Evolutionary conservation across 2,113 vertebrate genomes (phyloP), one percentile per base, ranked within the genome.

Genomic region (Danionella cerebrum): DNA sequence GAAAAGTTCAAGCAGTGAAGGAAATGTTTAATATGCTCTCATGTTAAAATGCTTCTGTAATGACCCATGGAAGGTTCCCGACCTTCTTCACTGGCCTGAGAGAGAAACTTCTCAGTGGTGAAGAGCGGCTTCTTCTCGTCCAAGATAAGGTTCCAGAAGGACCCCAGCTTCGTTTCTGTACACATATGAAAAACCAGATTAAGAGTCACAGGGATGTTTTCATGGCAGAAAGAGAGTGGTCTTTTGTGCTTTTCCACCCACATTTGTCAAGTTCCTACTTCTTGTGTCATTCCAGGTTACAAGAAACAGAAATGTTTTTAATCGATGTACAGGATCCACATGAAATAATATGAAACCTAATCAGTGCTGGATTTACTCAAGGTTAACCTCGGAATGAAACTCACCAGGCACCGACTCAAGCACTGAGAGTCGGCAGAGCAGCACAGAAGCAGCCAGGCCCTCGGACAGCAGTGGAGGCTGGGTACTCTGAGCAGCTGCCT

Each of bases 121-220:
- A 99, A 96, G 6, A 97, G 77, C 5, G 91, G 91, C 69, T 94
- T 98, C 77, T 95, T 98, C 77, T 99, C 94, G 87, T 98, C 95
- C 70, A 96, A 77, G 63, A 97, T 79, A 68, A 98, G 78, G 72
- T 88, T 93, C 96, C 96, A 99, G 76, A 97, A 96, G 77, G 59
- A 82, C 53, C 74, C 83, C 69, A 96, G 84, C 76, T 94, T 98
- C 3, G 88, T 71, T 69, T 98, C 96, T 99, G 79, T n/a, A 58
- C 53, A 73, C 67, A 29, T 84, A 31, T 78, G 36, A 67, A 19
- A 41, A 60, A 19, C 16, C 5, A 36, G n/a, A n/a, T n/a, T 10
- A 2, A 2, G 13, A 3, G 2, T 31, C 4, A 13, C 51, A 14
- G 22, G 9, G 6, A n/a, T 12, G 11, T 14, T 13, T 1, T 13